These are phyloP conservation scores for Phainopepla nitens DNA, from an alignment of 2,113 vertebrate genomes.

Conservation along the genomic window DNA sequence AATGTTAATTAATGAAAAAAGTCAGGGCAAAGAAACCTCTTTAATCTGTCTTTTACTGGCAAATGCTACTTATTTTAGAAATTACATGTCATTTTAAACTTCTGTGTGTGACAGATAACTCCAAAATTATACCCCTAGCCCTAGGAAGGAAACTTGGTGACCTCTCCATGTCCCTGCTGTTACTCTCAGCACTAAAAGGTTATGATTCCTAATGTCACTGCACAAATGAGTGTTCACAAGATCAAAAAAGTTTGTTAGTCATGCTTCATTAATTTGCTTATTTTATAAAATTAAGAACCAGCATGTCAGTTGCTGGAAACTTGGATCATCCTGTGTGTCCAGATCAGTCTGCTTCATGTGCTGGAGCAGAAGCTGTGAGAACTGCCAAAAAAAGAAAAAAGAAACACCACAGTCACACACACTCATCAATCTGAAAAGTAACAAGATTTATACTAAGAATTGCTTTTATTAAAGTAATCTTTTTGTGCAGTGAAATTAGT, in stretches of 20 bases:
- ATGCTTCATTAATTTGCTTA: slow-evolving; percentile 5
- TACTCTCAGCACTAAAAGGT: not conserved
- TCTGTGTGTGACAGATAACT: not conserved
- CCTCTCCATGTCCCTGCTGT: not conserved
- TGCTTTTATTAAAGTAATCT: not conserved
- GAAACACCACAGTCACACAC: not conserved
- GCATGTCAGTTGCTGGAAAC: slow-evolving; percentile 25
- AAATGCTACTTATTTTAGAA: not conserved
- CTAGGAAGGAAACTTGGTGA: not conserved
- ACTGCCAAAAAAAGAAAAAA: not conserved
- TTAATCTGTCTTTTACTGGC: not conserved
- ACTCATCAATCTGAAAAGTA: slow-evolving; percentile 23
- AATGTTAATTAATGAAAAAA: not conserved
- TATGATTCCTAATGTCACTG: not conserved
- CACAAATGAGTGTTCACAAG: not conserved
- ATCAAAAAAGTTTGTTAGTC: slow-evolving; percentile 26
- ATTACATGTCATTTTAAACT: not conserved
- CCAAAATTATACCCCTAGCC: not conserved
- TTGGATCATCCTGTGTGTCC: not conserved
- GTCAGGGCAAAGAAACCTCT: not conserved
- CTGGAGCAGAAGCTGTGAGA: not conserved
- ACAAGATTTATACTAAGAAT: not conserved
- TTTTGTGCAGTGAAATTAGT: not conserved
- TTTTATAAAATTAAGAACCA: slow-evolving; percentile 21
- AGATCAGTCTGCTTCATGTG: not conserved